Base-by-base conservation (phyloP, 2,888 invertebrate genomes). In the Machimus rusticus region DNA sequence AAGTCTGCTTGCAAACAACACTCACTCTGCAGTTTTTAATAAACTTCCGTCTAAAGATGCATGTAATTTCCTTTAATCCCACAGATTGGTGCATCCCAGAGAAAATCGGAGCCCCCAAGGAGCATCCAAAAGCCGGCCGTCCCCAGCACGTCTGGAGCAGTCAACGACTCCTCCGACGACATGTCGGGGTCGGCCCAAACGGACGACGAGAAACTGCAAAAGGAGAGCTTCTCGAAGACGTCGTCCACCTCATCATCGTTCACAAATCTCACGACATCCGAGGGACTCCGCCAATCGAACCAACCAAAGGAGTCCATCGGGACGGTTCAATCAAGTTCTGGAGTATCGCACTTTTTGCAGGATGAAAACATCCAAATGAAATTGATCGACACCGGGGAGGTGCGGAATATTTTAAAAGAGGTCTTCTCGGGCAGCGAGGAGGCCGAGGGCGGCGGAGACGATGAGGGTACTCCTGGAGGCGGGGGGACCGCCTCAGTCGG, bases 171-270 rank as follows among this genome's bases (percentile, higher is more conserved):
- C 16, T 86, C 34, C 23, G n/a, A n/a, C 0, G 46, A 74, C 16
- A 8, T 43, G 19, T 86, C 85, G 46, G 31, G 74, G 19, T 86
- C 85, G 46, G 19, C 76, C 0, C 74, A 86, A 31, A 86, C 74
- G 6, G 74, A 86, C 43, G 85, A 86, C n/a, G 85, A 86, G 74
- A 86, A 86, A 19, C 12, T 86, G 28, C 34, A 66, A 84, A 66
- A 39, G 57, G 31, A 5, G 46, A 84, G 37, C 34, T 74, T n/a
- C 6, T 12, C 37, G 9, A 57, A 57, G 19, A 37, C 39, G 34
- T 55, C 55, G 16, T 84, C 66, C 34, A 23, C 28, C 28, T 23
- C 66, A 16, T 66, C 84, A 31, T 51, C 46, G 16, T 43, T n/a
- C n/a, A 81, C 81, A 81, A 51, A 76, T 51, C 34, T 34, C 81